Evolutionary conservation across 1,140 invertebrate genomes (phyloP).

Genomic region (Aphelenchoides besseyi): DNA sequence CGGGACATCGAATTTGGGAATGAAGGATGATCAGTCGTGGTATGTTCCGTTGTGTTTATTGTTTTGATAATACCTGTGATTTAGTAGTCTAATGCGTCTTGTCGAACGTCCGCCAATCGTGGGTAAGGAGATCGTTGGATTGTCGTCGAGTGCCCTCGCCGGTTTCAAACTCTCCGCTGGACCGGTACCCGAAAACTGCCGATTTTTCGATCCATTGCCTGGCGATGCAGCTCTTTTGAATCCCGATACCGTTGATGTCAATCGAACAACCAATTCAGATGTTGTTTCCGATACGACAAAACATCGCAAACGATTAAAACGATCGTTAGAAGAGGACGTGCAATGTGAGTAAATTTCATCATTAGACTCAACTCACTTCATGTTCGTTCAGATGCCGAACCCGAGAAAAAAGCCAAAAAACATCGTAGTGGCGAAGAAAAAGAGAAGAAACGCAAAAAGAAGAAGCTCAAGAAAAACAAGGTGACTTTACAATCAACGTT

Average conservation of each 20-base stretch:
- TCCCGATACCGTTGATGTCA: slow-evolving; percentile 61
- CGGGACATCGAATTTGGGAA: slow-evolving; percentile 48
- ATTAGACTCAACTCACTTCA: not conserved
- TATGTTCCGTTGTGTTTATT: slow-evolving; percentile 28
- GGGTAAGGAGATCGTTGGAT: slow-evolving; percentile 83
- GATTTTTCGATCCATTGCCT: slow-evolving; percentile 73
- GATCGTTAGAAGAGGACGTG: slow-evolving; percentile 41
- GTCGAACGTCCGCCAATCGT: slow-evolving; percentile 95
- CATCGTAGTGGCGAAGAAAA: slow-evolving; percentile 88
- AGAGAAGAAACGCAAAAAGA: slow-evolving; percentile 68
- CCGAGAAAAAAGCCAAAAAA: slow-evolving; percentile 72
- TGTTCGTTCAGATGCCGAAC: slow-evolving; percentile 21
- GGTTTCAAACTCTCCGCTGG: slow-evolving; percentile 93
- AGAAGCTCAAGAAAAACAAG: slow-evolving; percentile 75
- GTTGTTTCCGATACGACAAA: slow-evolving; percentile 64
- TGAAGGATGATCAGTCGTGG: slow-evolving; percentile 27
- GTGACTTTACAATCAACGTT: slow-evolving; percentile 62
- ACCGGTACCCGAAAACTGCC: slow-evolving; percentile 88
- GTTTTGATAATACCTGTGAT: slow-evolving; percentile 22
- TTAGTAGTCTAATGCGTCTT: slow-evolving; percentile 73
- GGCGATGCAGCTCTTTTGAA: slow-evolving; percentile 69
- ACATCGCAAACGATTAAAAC: slow-evolving; percentile 79
- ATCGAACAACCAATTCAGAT: slow-evolving; percentile 66
- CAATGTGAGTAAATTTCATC: not conserved
- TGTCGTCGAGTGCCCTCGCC: slow-evolving; percentile 81